Evolutionary conservation across 2,113 vertebrate genomes (phyloP).

Genomic region (Eudyptes chrysolophus): DNA sequence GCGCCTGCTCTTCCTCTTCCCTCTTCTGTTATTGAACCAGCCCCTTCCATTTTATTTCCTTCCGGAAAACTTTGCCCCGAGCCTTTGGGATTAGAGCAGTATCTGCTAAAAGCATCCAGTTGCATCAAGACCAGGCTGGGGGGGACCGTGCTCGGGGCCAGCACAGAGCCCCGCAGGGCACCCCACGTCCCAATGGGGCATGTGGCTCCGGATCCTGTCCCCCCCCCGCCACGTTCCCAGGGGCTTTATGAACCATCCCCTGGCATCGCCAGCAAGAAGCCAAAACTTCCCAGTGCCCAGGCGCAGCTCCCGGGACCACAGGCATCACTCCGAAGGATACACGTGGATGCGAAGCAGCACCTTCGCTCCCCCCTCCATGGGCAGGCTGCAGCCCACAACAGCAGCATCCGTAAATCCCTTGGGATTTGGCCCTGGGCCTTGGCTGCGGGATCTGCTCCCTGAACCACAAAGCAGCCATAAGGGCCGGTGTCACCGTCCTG

Average conservation of each 20-base stretch:
- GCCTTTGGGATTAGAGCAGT: background rate
- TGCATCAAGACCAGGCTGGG: background rate
- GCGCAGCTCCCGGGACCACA: background rate
- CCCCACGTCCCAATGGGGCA: background rate
- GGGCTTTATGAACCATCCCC: background rate
- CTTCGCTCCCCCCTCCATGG: background rate
- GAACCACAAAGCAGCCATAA: background rate
- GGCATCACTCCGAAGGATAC: background rate
- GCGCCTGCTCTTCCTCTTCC: background rate
- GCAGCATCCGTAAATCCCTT: background rate
- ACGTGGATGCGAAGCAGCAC: rapidly evolving
- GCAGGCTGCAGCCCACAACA: background rate
- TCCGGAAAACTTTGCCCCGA: background rate
- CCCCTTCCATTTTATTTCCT: background rate
- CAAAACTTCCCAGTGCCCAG: background rate
- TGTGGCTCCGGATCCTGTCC: background rate
- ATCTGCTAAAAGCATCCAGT: background rate
- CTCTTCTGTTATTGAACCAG: background rate
- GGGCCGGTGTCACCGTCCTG: background rate
- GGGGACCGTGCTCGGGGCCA: background rate
- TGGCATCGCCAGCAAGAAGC: background rate
- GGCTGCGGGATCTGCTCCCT: background rate
- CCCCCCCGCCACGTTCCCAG: rapidly evolving
- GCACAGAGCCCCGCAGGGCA: background rate
- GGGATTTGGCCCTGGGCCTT: background rate